Conservation (phyloP, 1,140 invertebrate genomes). For the Drosophila trapezifrons region DNA sequence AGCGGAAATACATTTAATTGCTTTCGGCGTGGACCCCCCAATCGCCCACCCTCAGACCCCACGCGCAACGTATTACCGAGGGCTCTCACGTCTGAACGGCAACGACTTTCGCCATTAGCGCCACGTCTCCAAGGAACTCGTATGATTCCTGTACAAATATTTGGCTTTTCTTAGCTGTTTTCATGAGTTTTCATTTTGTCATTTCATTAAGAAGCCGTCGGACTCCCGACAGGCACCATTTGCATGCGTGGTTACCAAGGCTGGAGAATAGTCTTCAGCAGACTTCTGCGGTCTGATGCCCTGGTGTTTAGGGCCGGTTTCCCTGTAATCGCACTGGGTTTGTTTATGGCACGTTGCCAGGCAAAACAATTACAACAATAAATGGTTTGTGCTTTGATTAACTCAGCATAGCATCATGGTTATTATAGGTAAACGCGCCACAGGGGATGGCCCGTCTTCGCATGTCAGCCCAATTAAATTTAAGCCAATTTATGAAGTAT, state of each 20-base stretch:
- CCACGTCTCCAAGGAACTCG: conserved; percentile 45
- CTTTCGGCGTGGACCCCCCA: conserved; percentile 48
- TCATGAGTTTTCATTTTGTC: conserved; percentile 67
- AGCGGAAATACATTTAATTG: conserved; percentile 81
- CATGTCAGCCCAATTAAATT: background rate
- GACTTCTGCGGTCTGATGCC: conserved; percentile 19
- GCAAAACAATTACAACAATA: conserved; percentile 59
- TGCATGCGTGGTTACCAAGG: conserved; percentile 9
- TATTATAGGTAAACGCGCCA: conserved; percentile 33
- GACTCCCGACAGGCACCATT: conserved; percentile 1
- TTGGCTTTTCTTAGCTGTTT: conserved; percentile 61
- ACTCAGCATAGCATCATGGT: conserved; percentile 37
- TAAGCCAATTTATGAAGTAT: conserved; percentile 1
- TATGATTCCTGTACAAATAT: conserved; percentile 61
- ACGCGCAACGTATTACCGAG: background rate
- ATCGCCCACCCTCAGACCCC: background rate
- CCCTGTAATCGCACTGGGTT: conserved; percentile 42
- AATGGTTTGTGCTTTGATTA: conserved; percentile 57
- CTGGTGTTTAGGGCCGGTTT: conserved; percentile 11
- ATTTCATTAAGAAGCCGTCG: conserved; percentile 62
- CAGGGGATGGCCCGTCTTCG: background rate
- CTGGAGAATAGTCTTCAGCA: background rate
- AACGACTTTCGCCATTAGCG: conserved; percentile 68
- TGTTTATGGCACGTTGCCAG: conserved; percentile 60
- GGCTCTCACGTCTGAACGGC: conserved; percentile 27